Base-by-base conservation (phyloP, 2,797 vertebrate species). In the Argyrosomus regius region DNA sequence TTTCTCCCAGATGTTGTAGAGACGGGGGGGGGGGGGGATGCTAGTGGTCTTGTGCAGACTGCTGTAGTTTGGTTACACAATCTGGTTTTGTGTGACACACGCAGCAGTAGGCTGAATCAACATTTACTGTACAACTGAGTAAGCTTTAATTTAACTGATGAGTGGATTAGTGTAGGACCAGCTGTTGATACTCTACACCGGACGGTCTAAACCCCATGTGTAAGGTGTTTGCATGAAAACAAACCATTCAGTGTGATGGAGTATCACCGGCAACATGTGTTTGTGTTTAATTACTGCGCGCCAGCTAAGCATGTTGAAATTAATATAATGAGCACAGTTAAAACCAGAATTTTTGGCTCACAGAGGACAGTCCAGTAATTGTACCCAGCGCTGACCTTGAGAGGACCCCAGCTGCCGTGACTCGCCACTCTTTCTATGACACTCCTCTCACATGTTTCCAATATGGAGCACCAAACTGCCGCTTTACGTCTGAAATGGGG, bases 401-500 rank as follows among this genome's bases (percentile, higher is more conserved):
- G 66, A 82, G 71, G 76, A 89, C 84, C 87, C 83, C 59, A 6
- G 77, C 69, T 91, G 86, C 82, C 76, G 59, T 90, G 86, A 90
- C 83, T 79, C 52, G 26, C 74, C 70, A 20, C 61, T 82, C 77
- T 73, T 72, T 84, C 75, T 85, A 13, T 86, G 89, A 88, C 87
- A 83, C 87, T 79, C 81, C 75, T 74, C 88, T 89, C 92, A 93
- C 87, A 91, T 93, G 91, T 92, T 92, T 91, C 88, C 90, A 94
- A 94, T 93, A 93, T 82, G 85, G 86, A 84, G 88, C 81, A 84
- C 83, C 81, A 85, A 90, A 91, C 89, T 70, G 6, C 83, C 74
- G 85, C 83, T 94, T 92, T 89, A 91, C 81, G 72, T 90, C 81
- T 90, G 89, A 91, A 94, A 93, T 94, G 91, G 85, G 91, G 77